Percentiles rank a stretch among this genome's conserved stretches.
These are phyloP conservation scores for Tipula vernalis DNA, from an alignment of 2,888 invertebrate species.

Conservation along the genomic window DNA sequence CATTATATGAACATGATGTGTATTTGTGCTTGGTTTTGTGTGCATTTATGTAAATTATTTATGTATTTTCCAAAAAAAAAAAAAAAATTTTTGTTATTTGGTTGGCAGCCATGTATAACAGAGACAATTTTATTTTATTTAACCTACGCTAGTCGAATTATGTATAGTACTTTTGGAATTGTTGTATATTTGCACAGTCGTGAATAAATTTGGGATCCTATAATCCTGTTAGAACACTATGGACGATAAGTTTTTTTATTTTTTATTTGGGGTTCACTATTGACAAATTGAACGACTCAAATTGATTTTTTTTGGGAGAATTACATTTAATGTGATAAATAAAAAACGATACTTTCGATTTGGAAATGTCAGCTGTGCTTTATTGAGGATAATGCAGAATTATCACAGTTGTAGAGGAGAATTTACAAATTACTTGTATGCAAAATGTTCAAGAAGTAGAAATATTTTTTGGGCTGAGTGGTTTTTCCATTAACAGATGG, in stretches of 20 bases:
- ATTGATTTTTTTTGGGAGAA: neutral
- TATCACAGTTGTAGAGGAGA: neutral
- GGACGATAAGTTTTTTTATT: neutral
- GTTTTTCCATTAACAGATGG: too few relatives aligned
- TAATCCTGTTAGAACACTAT: neutral
- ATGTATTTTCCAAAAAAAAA: neutral
- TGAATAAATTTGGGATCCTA: neutral
- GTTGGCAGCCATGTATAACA: neutral
- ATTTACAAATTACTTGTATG: too few relatives aligned
- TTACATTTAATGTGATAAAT: neutral
- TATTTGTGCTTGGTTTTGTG: neutral
- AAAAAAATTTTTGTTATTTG: neutral
- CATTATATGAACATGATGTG: neutral
- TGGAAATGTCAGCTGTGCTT: neutral
- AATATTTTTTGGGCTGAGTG: too few relatives aligned
- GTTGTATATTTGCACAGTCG: neutral
- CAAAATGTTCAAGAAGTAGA: too few relatives aligned
- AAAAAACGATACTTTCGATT: neutral
- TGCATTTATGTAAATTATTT: neutral
- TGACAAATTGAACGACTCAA: neutral
- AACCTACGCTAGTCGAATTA: neutral
- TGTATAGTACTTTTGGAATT: neutral
- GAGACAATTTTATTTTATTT: neutral
- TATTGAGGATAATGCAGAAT: neutral
- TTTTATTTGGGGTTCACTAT: neutral